phyloP scores from a whole-genome alignment of 2,113 vertebrate genomes.

The Cyprinodon variegatus region DNA sequence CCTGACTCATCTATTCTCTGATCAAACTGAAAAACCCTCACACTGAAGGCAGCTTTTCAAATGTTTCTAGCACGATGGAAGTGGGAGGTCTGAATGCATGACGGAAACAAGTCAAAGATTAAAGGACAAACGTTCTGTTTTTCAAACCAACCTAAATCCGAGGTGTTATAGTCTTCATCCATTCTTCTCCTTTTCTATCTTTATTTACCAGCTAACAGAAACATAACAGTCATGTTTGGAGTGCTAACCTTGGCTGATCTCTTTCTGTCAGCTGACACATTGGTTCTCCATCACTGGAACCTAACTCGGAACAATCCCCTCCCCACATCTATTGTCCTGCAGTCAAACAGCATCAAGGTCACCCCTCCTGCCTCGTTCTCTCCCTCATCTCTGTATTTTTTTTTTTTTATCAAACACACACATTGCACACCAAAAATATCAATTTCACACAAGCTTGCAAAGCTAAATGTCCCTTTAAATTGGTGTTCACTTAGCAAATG shows the following conservation, averaged over 20 bases:
- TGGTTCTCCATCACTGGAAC: constrained; percentile 16
- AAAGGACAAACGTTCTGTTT: constrained; percentile 12
- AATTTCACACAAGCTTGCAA: constrained; percentile 6
- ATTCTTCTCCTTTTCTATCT: background rate
- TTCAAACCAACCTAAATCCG: background rate
- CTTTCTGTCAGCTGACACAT: constrained; percentile 63
- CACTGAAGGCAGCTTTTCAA: constrained; percentile 18
- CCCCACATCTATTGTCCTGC: constrained; percentile 38
- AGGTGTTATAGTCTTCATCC: background rate
- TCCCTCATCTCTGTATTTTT: constrained; percentile 29
- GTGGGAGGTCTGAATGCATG: constrained; percentile 41
- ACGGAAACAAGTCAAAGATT: background rate
- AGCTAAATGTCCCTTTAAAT: constrained; percentile 14
- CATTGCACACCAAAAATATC: background rate
- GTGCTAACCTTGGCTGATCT: constrained; percentile 26
- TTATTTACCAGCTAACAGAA: constrained; percentile 24
- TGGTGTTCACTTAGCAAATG: constrained; percentile 24
- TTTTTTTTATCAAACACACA: constrained; percentile 6
- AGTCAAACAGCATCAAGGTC: constrained; percentile 74
- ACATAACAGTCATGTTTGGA: constrained; percentile 36
- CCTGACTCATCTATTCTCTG: constrained; percentile 68
- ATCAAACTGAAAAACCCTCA: constrained; percentile 49
- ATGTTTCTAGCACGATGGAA: constrained; percentile 4
- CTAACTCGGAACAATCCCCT: constrained; percentile 26
- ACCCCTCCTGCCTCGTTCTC: constrained; percentile 22